Base-by-base conservation (phyloP, 2,797 vertebrate species). In the Spondyliosoma cantharus region DNA sequence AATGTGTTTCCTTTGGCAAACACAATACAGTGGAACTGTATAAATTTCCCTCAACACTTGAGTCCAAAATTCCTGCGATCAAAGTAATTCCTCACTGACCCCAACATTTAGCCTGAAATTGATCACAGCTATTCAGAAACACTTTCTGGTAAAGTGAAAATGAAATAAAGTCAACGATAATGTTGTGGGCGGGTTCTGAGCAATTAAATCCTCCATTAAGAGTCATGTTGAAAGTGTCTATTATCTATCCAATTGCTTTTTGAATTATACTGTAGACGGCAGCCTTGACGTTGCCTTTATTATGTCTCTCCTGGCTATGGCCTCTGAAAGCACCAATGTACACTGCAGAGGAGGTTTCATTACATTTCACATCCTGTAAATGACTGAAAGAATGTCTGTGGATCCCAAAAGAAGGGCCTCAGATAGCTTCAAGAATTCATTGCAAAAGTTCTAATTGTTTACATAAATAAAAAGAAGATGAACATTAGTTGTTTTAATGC, bases 131-230 rank as follows among this genome's bases (percentile, higher is more conserved):
- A 2, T 78, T 79, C 62, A 79, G 49, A 80, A 70, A 78, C 22
- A 66, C 20, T 68, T 76, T 62, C 25, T 62, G 71, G 58, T 60
- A 61, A 80, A 74, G 68, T 73, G 24, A 76, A 76, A 79, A 16
- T 57, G 32, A 80, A 76, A 78, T 72, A 53, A 65, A 78, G 58
- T 42, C 62, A 52, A 65, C 77, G 46, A 77, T 81, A 66, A 84
- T 71, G 67, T 53, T 78, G 69, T 66, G 59, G 79, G 50, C 15
- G 54, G 29, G 50, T 60, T 87, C 62, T 71, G 49, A 83, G 71
- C 66, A 78, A 87, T 78, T 85, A 50, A 52, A 70, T 82, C 78
- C 52, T 75, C 64, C 29, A 79, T 83, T 74, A 81, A 83, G 70
- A 49, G 48, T 37, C 7, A 53, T 72, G 61, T 71, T 81, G 22